Evolutionary conservation across 2,888 invertebrate species (phyloP), one percentile per base, ranked within the genome.

Genomic region (Xylota sylvarum): DNA sequence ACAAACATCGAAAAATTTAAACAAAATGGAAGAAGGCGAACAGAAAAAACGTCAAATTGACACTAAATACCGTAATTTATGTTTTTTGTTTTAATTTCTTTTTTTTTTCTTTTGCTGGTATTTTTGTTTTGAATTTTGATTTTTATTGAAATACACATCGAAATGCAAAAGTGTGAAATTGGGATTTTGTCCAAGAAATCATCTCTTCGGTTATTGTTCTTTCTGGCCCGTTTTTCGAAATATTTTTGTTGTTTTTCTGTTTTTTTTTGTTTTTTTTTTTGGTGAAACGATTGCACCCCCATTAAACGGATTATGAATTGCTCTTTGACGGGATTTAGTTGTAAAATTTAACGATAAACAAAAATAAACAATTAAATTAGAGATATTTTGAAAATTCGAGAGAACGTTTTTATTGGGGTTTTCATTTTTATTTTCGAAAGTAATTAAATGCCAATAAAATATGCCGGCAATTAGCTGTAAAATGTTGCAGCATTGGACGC

Each of bases 241-340:
- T 2, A 32, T 4, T 35, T 37, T n/a, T 30, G 6, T 23, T 27
- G n/a, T n/a, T n/a, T n/a, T 43, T 52, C 17, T n/a, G 12, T 46
- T 58, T 46, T 46, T 17, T 40, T n/a, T n/a, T n/a, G n/a, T n/a
- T n/a, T n/a, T n/a, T n/a, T n/a, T n/a, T n/a, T n/a, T n/a, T n/a
- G n/a, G 37, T 50, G 40, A 50, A 40, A 52, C 48, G 50, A 73
- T 50, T 73, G 62, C 62, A 62, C 7, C 52, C 9, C 43, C 43
- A 55, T 64, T 55, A 64, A 64, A 55, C 32, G 32, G 70, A n/a
- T 62, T 78, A 78, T 70, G 62, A 70, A 78, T 70, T 52, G 60
- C 58, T 60, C 19, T 60, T 70, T 62, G 69, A 69, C 69, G 78
- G n/a, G 70, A 70, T 78, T 78, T 78, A 50, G 69, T 60, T 78